Conservation (phyloP, 1,140 invertebrate genomes). For the Pachyrhynchus sulphureomaculatus region DNA sequence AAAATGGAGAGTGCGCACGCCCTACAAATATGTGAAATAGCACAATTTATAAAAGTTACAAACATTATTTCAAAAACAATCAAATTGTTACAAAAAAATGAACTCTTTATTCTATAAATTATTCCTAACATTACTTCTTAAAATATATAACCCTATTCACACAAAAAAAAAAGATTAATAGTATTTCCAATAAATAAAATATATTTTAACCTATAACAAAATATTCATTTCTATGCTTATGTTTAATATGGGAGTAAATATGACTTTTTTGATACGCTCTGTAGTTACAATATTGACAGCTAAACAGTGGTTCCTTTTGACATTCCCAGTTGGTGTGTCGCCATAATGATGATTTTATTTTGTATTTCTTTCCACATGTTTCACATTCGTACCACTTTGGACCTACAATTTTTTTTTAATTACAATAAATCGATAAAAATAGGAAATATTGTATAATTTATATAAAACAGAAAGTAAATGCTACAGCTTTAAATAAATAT, state of each 20-base stretch:
- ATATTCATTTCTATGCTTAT: constrained; percentile 5
- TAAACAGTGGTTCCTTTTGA: constrained; percentile 58
- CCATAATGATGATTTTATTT: constrained; percentile 55
- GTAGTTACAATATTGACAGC: constrained; percentile 58
- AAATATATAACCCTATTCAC: too few relatives aligned
- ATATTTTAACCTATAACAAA: too few relatives aligned
- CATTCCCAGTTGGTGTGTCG: constrained; percentile 59
- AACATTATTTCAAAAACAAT: not conserved
- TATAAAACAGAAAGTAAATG: too few relatives aligned
- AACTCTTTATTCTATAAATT: not conserved
- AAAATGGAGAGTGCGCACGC: too few relatives aligned
- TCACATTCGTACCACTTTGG: constrained; percentile 51
- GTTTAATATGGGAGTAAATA: constrained; percentile 41
- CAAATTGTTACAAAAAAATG: not conserved
- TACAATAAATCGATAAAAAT: too few relatives aligned
- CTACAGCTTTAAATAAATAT: too few relatives aligned
- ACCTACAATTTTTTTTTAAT: constrained; percentile 18
- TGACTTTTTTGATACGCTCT: constrained; percentile 51
- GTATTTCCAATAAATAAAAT: too few relatives aligned
- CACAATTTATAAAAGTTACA: too few relatives aligned
- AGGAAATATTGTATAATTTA: too few relatives aligned
- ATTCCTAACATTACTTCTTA: not conserved
- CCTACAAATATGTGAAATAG: too few relatives aligned
- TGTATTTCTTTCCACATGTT: constrained; percentile 59
- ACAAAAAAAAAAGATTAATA: too few relatives aligned